Base-by-base conservation (phyloP, 2,888 invertebrate species). In the Erebia epiphron region DNA sequence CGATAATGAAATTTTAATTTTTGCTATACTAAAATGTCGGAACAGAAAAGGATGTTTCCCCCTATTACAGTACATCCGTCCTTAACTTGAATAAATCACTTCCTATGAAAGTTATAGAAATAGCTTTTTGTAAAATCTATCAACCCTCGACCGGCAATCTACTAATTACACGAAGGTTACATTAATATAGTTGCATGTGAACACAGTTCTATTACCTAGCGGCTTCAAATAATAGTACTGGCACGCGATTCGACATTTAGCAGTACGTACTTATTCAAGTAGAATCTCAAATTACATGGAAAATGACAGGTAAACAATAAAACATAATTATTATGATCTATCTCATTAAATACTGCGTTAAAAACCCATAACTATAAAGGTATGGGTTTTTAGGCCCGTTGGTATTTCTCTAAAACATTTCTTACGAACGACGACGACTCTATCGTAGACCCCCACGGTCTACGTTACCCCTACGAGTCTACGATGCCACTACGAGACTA, bases 121-220 rank as follows among this genome's bases (percentile, higher is more conserved):
- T 9, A 62, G 21, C 21, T 18, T 21, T 21, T 49, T 21, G 49
- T 49, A 14, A 46, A 62, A 62, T 62, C 61, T 18, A 49, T 62
- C 49, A 62, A 18, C 13, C 18, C 18, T 26, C 11, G 18, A 49
- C 13, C 7, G 26, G 52, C 26, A 11, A 18, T n/a, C n/a, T 62
- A 56, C 9, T 14, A n/a, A 16, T n/a, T 46, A 68, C 26, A 49
- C 46, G 43, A 49, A 62, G 46, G 21, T 49, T 21, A 46, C 21
- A 62, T 49, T 21, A 49, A 62, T 61, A 61, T 62, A 46, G 21
- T 62, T 62, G 62, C 62, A 62, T 62, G 62, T 49, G 49, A 62
- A 21, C 49, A 46, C 46, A n/a, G 62, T 21, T 62, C 16, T 61
- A n/a, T 9, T 2, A 46, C 13, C 46, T 41, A 60, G 41, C 41